Evolutionary conservation across 1,140 invertebrate genomes (phyloP).

Genomic region (Cataglyphis hispanica): DNA sequence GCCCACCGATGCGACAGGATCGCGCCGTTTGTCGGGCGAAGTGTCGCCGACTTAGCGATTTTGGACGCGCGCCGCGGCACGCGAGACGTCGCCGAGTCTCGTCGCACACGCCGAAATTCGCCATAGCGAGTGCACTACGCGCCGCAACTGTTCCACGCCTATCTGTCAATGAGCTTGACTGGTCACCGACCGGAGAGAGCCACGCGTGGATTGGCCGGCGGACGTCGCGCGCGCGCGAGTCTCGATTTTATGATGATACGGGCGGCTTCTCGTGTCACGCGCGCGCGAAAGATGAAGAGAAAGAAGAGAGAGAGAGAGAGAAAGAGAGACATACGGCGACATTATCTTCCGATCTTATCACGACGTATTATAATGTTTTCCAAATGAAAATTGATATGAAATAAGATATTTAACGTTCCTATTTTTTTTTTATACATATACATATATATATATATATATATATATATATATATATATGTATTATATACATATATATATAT

Average conservation of each 20-base stretch:
- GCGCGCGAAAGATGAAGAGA: neutral
- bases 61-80: slow-evolving; percentile 65
- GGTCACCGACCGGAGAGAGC: slow-evolving; percentile 77
- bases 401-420: neutral
- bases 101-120: slow-evolving; percentile 57
- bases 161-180: slow-evolving; percentile 83
- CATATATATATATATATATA: neutral
- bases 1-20: slow-evolving; percentile 60
- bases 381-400: neutral
- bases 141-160: slow-evolving; percentile 71
- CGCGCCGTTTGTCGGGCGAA: slow-evolving; percentile 67
- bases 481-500: no score
- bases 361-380: neutral
- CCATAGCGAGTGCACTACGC: slow-evolving; percentile 64
- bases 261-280: neutral
- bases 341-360: no score
- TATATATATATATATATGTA: neutral
- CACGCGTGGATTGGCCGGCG: slow-evolving; percentile 76
- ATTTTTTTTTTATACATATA: neutral
- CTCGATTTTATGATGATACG: slow-evolving; percentile 32
- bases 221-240: slow-evolving; percentile 63
- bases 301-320: neutral
- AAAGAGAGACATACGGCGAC: no score
- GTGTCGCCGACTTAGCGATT: slow-evolving; percentile 61
- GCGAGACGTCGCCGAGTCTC: slow-evolving; percentile 52